Evolutionary conservation across 2,888 invertebrate species (phyloP), one percentile per base, ranked within the genome.

Genomic region (Hyalella azteca): DNA sequence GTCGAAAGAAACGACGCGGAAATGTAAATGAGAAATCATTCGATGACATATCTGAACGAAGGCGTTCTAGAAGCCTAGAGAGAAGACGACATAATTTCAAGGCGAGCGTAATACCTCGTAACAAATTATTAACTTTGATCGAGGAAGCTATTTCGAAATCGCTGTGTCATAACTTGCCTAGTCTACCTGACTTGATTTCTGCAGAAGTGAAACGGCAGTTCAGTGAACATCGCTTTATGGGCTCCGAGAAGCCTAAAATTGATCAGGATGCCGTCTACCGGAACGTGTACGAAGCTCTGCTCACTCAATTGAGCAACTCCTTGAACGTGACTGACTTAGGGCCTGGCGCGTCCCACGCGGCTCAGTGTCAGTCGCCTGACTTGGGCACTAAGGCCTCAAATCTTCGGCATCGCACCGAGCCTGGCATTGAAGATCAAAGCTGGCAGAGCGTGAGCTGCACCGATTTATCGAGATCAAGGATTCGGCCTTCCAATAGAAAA

Each of bases 391-490:
- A 60, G 36, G 19, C 60, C 15, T 19, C 60, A 3, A 36, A 36
- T 4, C 13, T 36, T 19, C 15, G 60, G 29, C 60, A 36, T 32
- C 60, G 36, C 60, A 60, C 15, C 19, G 36, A 36, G 60, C 36
- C 60, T 19, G 36, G 36, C 36, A 60, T 60, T 19, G 60, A 60
- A 36, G 36, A 60, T 60, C 60, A 60, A 36, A 36, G 15, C 60
- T 36, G 60, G 60, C 60, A 60, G 60, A 60, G 60, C 60, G 60
- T 60, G 60, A 60, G 60, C 22, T 60, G 60, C 22, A 36, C 9
- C 7, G 60, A 60, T 36, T 36, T 60, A 19, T 60, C 60, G 32
- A 60, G 60, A 5, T 60, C 60, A 60, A 19, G 11, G 60, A 36
- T 19, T 1, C 4, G 32, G 36, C 36, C 60, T 19, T 36, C 15